Conservation (phyloP, 2,888 invertebrate species). For the Oxycera nigricornis region DNA sequence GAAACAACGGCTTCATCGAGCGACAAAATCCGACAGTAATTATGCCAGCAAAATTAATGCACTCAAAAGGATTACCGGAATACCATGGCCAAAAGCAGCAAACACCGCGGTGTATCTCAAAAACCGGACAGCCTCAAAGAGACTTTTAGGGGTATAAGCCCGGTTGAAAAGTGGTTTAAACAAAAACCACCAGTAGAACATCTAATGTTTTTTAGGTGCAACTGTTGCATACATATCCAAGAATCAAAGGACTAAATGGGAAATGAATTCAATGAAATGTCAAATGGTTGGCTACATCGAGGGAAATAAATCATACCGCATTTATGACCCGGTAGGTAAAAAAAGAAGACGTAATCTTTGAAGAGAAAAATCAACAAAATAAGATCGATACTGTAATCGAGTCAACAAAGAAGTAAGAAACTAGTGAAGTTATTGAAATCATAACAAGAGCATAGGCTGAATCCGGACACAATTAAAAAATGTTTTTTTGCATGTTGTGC, state of each 20-base stretch:
- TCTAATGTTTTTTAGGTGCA: slow-evolving; percentile 43
- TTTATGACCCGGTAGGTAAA: slow-evolving; percentile 25
- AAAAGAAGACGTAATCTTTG: not conserved
- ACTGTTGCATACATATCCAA: slow-evolving; percentile 41
- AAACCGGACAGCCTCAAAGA: slow-evolving; percentile 52
- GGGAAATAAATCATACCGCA: slow-evolving; percentile 38
- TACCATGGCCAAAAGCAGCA: slow-evolving; percentile 56
- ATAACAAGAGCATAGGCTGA: no score
- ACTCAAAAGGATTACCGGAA: slow-evolving; percentile 14
- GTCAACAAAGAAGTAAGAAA: no score
- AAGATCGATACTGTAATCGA: no score
- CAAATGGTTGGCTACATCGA: slow-evolving; percentile 41
- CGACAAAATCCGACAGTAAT: slow-evolving; percentile 41
- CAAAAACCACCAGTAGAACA: slow-evolving; percentile 46
- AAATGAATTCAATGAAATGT: slow-evolving; percentile 36
- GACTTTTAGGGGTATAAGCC: slow-evolving; percentile 46
- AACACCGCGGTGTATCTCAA: slow-evolving; percentile 53
- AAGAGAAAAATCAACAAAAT: no score
- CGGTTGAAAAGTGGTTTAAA: slow-evolving; percentile 49
- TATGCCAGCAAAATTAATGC: slow-evolving; percentile 41
- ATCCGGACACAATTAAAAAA: no score
- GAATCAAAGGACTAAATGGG: slow-evolving; percentile 44
- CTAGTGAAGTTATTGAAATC: no score
- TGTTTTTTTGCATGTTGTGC: no score
- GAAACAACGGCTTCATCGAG: slow-evolving; percentile 39